A percentile compares a stretch with the other conserved stretches of the same genome.
Conservation (phyloP, 1,140 invertebrate genomes). For the Cotesia typhae region DNA sequence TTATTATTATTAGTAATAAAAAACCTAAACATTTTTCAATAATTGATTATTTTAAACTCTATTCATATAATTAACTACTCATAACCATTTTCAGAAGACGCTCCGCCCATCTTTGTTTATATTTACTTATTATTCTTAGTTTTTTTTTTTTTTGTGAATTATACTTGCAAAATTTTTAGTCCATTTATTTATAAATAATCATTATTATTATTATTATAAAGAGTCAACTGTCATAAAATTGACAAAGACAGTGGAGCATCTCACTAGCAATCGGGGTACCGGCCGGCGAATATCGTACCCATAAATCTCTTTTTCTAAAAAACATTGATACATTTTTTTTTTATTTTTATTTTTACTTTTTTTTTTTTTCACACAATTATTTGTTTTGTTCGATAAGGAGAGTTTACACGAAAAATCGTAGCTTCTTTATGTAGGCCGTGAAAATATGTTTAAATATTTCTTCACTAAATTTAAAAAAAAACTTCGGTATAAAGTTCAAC, state of each 20-base stretch:
- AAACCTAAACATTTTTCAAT: conserved; percentile 36
- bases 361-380: conserved; percentile 26
- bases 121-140: conserved; percentile 1
- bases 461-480: too few relatives aligned
- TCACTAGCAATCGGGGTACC: conserved; percentile 36
- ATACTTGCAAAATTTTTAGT: neutral
- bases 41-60: conserved; percentile 62
- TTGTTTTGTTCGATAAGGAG: conserved; percentile 28
- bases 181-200: neutral
- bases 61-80: conserved; percentile 64
- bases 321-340: conserved; percentile 56
- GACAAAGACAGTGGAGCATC: conserved; percentile 19
- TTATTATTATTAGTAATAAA: conserved; percentile 5
- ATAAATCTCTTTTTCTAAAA: conserved; percentile 56
- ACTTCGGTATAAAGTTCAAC: too few relatives aligned
- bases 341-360: conserved; percentile 25
- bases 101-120: conserved; percentile 13
- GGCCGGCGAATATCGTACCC: conserved; percentile 45
- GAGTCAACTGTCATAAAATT: neutral
- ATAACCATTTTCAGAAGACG: conserved; percentile 52
- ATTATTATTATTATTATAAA: neutral
- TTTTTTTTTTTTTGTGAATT: conserved; percentile 5
- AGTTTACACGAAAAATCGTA: conserved; percentile 14
- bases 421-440: too few relatives aligned
- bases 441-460: too few relatives aligned